Evolutionary conservation across 2,797 vertebrate species (phyloP), one percentile per base, ranked within the genome.

Genomic region (Gallinago nigripennis): DNA sequence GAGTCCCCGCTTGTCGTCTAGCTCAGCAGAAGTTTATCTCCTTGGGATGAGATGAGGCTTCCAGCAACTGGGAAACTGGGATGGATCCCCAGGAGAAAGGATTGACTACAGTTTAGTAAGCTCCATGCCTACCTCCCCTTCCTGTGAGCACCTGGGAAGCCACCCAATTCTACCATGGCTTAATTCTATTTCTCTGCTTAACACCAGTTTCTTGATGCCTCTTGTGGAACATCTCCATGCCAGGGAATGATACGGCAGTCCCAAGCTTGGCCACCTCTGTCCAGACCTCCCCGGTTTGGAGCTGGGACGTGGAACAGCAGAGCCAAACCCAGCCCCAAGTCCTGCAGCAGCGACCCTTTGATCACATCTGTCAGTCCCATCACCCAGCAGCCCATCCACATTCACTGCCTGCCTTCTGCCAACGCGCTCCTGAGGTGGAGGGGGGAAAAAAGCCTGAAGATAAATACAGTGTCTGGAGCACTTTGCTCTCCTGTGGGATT

Each of bases 291-390:
- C 19, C 28, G n/a, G 20, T 25, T 5, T 5, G 1, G 35, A 24
- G 28, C 7, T 0, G 2, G 35, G 13, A 24, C 0, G 0, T 0
- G 3, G 48, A 57, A 37, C 18, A 28, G 41, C 37, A 68, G 60
- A 68, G 43, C 33, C n/a, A 28, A 37, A 27, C 33, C 12, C 37
- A 63, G 76, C 18, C 46, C 6, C 51, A 5, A 37, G 33, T 57
- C 24, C 64, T 66, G 43, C 53, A 41, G 28, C 58, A 71, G 37
- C 17, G 13, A 20, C 17, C 18, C 50, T 33, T 25, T 24, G 48
- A 45, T 58, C 53, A 5, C 1, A 0, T 25, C 68, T 43, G n/a
- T 41, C 63, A 65, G 54, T 24, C 37, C 53, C 58, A 21, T n/a
- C 48, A 33, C 13, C 79, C 21, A 45, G 37, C 73, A 81, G 31